phyloP scores from a whole-genome alignment of 2,888 invertebrate genomes.

The Sphaeridia pumilis region DNA sequence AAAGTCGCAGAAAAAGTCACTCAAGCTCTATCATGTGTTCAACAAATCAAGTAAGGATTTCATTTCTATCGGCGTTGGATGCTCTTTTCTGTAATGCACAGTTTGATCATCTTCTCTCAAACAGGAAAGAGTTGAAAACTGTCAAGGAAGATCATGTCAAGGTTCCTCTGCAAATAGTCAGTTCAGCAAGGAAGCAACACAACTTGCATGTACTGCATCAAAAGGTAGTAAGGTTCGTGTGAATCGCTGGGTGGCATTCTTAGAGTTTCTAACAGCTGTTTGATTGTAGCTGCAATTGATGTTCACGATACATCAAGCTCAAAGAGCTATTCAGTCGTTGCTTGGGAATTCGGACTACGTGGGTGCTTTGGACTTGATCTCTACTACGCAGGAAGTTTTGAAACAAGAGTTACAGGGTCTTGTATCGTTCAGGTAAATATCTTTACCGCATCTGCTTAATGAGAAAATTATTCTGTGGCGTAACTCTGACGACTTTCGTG shows the following conservation, averaged over 20 bases:
- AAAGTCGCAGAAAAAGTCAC: conserved; percentile 91
- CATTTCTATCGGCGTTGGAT: background rate
- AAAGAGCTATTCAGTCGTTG: conserved; percentile 88
- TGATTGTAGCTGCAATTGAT: conserved; percentile 61
- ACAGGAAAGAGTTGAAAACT: conserved; percentile 56
- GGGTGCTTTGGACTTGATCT: conserved; percentile 89
- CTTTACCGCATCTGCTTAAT: background rate
- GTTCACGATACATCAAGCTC: conserved; percentile 93
- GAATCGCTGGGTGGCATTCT: background rate
- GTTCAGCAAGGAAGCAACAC: conserved; percentile 38
- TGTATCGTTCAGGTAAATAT: conserved; percentile 63
- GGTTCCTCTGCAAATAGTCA: conserved; percentile 64
- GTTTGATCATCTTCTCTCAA: too few relatives aligned
- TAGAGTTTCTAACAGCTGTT: background rate
- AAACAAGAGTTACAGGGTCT: conserved; percentile 80
- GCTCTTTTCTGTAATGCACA: background rate
- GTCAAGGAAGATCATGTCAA: conserved; percentile 68
- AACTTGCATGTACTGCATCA: conserved; percentile 38
- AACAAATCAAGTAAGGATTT: conserved; percentile 38
- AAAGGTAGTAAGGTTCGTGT: conserved; percentile 36
- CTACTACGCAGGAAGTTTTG: conserved; percentile 89
- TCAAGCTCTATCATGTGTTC: conserved; percentile 63
- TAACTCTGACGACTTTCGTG: background rate
- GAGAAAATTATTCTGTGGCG: background rate
- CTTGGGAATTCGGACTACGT: conserved; percentile 94